Conservation (phyloP, 2,888 invertebrate genomes). For the Salticus scenicus region DNA sequence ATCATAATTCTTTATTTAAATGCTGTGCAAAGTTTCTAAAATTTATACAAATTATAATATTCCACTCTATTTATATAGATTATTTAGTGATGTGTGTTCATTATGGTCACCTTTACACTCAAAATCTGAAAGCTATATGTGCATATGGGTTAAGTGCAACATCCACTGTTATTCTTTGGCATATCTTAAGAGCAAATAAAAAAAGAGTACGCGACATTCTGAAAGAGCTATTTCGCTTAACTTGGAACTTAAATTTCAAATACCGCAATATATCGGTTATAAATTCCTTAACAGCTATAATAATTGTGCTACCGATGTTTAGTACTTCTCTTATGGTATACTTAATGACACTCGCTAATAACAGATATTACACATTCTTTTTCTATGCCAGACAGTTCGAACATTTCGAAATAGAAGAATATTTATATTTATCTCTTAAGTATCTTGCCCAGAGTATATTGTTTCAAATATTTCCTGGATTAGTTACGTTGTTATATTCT, state of each 20-base stretch:
- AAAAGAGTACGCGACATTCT: not conserved
- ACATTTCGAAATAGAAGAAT: not conserved
- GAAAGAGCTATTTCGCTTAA: not conserved
- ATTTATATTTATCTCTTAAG: not conserved
- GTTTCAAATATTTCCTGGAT: conserved; percentile 2
- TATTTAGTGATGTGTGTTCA: not conserved
- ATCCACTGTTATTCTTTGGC: not conserved
- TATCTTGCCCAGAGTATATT: not conserved
- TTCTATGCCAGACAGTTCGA: not conserved
- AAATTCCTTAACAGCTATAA: not conserved
- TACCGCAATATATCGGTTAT: not conserved
- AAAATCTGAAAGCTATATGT: not conserved
- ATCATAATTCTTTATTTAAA: not conserved
- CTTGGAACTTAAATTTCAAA: not conserved
- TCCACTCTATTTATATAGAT: conserved; percentile 3
- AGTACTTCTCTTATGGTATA: not conserved
- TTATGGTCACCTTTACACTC: not conserved
- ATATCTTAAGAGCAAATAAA: not conserved
- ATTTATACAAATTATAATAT: not conserved
- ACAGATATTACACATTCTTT: conserved; percentile 10
- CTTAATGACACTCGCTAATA: not conserved
- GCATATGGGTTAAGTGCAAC: not conserved
- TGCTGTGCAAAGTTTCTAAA: not conserved
- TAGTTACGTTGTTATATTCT: not conserved
- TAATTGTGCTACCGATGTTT: not conserved